phyloP scores from a whole-genome alignment of 2,888 invertebrate species.

The Nomada fabriciana region DNA sequence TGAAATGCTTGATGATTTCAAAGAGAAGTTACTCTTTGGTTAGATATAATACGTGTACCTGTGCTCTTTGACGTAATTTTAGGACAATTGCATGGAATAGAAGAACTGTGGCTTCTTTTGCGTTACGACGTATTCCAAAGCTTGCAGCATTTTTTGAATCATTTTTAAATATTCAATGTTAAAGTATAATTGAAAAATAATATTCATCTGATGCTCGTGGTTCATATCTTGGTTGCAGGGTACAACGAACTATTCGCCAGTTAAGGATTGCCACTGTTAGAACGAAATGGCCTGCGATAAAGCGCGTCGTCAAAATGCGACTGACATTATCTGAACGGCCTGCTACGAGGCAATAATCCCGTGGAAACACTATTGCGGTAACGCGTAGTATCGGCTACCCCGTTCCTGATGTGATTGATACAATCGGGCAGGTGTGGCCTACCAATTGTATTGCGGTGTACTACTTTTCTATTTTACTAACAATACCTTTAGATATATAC shows the following conservation, averaged over 20 bases:
- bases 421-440: conserved; percentile 59
- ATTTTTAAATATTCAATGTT: too few relatives aligned
- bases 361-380: conserved; percentile 61
- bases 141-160: too few relatives aligned
- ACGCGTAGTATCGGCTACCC: conserved; percentile 53
- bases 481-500: too few relatives aligned
- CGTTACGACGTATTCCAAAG: too few relatives aligned
- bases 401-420: conserved; percentile 66
- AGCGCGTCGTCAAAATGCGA: conserved; percentile 55
- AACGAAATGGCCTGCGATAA: conserved; percentile 7
- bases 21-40: too few relatives aligned
- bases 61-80: too few relatives aligned
- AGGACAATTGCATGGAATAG: too few relatives aligned
- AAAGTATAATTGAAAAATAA: neutral
- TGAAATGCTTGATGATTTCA: too few relatives aligned
- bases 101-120: too few relatives aligned
- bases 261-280: neutral
- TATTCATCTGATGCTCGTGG: neutral
- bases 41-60: too few relatives aligned
- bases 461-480: neutral
- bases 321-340: conserved; percentile 49
- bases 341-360: conserved; percentile 58
- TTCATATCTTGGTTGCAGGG: neutral
- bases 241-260: neutral
- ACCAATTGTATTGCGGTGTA: conserved; percentile 6